Evolutionary conservation across 2,797 vertebrate species (phyloP), one percentile per base, ranked within the genome.

Genomic region (Phaenicophaeus curvirostris): DNA sequence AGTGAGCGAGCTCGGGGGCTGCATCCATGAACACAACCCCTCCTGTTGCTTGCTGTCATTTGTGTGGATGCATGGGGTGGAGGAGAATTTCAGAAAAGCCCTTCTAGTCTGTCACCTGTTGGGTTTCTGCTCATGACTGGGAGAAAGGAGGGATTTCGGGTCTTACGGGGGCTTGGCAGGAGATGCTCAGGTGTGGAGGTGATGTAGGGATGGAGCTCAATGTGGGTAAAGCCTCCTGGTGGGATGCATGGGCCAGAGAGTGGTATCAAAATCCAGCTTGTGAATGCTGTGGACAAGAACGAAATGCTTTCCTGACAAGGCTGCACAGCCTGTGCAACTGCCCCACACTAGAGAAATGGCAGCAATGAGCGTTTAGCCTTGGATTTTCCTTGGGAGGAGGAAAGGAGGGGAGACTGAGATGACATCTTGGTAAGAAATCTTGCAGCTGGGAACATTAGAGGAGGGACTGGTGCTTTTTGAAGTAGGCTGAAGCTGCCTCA

Each of bases 51-150:
- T 42, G 41, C 17, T 18, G 17, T 18, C 18, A 1, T 15, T 18
- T 1, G 3, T 1, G 15, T 23, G 12, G 44, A 39, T 0, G 2
- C 1, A 0, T 2, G 30, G 6, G 68, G 3, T 18, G 23, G 46
- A 53, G 39, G 0, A 15, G 9, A 42, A 31, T 17, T 62, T 31
- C 12, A 30, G 33, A 21, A 27, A 67, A 68, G 15, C 61, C 39
- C 8, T 44, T 57, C 19, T 58, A 67, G 39, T 44, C 39, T 7
- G 4, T 41, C 57, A 9, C 14, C 16, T 69, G 28, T 63, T 2
- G 27, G 4, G 33, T 15, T 39, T 9, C 28, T 20, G 46, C 24
- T 58, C 1, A 0, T 16, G 51, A 9, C 31, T 51, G 77, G 35
- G 24, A 69, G 44, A 27, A 86, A 44, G 23, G 30, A 24, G 9